Base-by-base conservation (phyloP, 2,888 invertebrate species). In the Pachymerium ferrugineum region DNA sequence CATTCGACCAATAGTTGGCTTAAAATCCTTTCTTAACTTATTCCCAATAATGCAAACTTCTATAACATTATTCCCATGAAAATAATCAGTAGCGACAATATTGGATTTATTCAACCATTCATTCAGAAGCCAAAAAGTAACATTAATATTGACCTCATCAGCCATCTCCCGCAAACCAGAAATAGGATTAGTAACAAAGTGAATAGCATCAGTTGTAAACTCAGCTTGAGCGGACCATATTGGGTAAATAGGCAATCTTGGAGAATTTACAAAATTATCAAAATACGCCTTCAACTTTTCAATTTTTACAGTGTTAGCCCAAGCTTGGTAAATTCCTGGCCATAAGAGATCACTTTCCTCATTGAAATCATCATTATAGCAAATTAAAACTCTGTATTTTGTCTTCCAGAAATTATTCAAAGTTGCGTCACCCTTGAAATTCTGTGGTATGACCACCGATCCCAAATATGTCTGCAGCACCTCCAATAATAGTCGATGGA, bases 321-420 rank as follows among this genome's bases (percentile, higher is more conserved):
- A 76, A 73, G 86, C 83, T 79, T 89, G 89, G 68, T 86, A 85
- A 78, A 89, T 82, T 25, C 85, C 84, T 0, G 88, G 88, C 89
- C 89, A 89, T 25, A 79, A 78, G 12, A 76, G 77, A 74, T 78
- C 78, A 14, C 77, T 74, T 19, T 77, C 75, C 6, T 84, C 85
- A 22, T 83, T 83, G 33, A 83, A 80, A 72, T 84, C 83, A 77
- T 88, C 86, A 10, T 85, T 85, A 81, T 89, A 89, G 31, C 86
- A 83, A 67, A 89, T 84, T 73, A 89, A 83, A 54, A 89, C 80
- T 72, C 86, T 84, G 78, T 85, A 86, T 30, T 85, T 85, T 5
- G 82, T 81, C 3, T 81, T 81, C 84, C 87, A 87, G 47, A 89
- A 84, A 71, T 88, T 86, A 73, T 86, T 85, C 71, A 88, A 81